Base-by-base conservation (phyloP, 2,113 vertebrate species). In the Poeciliopsis occidentalis region DNA sequence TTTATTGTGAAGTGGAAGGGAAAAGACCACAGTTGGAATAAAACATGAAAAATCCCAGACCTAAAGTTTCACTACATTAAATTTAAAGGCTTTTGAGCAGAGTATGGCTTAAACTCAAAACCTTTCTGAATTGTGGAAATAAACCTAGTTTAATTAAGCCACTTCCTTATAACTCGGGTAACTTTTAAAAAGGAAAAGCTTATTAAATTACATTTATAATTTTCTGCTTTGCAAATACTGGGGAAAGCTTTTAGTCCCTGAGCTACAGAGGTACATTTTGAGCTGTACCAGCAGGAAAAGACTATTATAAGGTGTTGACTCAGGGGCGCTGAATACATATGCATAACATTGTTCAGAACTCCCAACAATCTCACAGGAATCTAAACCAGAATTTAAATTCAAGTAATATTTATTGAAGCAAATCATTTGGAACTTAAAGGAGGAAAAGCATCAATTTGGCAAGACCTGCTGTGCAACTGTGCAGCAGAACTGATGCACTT, bases 391-490 rank as follows among this genome's bases (percentile, higher is more conserved):
- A 29, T 8, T 62, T 26, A 64, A 47, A 75, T 85, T 83, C 7
- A 63, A 44, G 82, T 65, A 54, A 81, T 78, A 54, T 92, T 93
- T 93, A 93, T 93, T 92, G 81, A 80, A 88, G 71, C 86, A 83
- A 78, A 83, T 87, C n/a, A 80, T 85, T 85, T 73, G 65, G 34
- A 82, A 78, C 82, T 69, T 63, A 63, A 85, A 17, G 17, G 75
- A 86, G 63, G 37, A 73, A 54, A 90, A 72, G 76, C 72, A 82
- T 60, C 80, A 70, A 68, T 79, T 84, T 88, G 77, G 80, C 83
- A 27, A 83, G 73, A 64, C 73, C 74, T 73, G 82, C 65, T 15
- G 64, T 78, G 66, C 44, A 47, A 67, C 67, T 80, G 79, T 80
- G 64, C 32, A 77, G 67, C 22, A 72, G 78, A 70, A 81, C 41